Conservation (phyloP, 2,888 invertebrate species). For the Athripsodes cinereus region DNA sequence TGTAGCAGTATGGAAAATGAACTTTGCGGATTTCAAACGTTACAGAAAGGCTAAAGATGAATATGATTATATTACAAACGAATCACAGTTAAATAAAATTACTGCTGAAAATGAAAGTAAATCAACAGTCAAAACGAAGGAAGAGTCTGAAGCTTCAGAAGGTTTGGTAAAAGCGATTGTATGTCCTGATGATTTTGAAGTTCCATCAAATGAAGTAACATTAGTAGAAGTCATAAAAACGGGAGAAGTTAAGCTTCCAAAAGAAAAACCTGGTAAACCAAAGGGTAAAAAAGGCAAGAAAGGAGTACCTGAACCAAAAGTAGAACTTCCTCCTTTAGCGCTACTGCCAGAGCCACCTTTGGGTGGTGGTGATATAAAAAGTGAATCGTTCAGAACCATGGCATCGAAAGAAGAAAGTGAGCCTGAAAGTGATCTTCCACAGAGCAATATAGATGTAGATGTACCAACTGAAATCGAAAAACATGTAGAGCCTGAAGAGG, state of each 20-base stretch:
- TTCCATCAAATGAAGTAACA: background rate
- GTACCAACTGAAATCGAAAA: background rate
- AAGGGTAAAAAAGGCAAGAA: background rate
- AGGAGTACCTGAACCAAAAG: background rate
- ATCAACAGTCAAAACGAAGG: background rate
- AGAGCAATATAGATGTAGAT: background rate
- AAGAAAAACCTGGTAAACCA: background rate
- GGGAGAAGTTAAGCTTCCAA: background rate
- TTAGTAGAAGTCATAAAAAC: slow-evolving; percentile 10
- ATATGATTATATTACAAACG: background rate
- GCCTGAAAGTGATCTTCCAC: background rate
- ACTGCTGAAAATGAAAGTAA: background rate
- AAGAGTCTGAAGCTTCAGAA: background rate
- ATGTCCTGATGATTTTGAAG: slow-evolving; percentile 4
- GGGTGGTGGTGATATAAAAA: background rate
- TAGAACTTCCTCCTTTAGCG: background rate
- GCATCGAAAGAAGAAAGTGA: background rate
- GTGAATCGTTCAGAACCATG: background rate
- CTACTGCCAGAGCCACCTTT: background rate
- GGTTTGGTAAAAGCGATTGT: background rate
- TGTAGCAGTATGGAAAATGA: slow-evolving; percentile 14
- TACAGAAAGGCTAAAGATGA: background rate
- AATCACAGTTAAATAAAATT: background rate
- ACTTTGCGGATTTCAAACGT: background rate
- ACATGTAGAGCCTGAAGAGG: background rate